phyloP scores from a whole-genome alignment of 1,140 invertebrate genomes.

The Rhopalosiphum maidis region DNA sequence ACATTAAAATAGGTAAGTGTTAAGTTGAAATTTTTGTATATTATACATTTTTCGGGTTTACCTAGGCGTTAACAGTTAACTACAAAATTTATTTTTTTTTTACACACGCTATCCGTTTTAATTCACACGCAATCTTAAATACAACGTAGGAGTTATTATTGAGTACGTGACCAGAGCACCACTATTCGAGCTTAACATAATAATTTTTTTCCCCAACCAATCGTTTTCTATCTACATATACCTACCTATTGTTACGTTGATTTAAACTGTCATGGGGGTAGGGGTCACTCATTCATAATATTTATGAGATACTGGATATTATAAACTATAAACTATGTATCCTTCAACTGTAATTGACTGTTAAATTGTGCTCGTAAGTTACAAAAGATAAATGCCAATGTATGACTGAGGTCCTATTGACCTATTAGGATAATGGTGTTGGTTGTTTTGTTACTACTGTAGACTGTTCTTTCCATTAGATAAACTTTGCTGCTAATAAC shows the following conservation, averaged over 20 bases:
- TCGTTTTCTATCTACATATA: not conserved
- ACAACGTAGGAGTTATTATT: not conserved
- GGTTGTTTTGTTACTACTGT: not conserved
- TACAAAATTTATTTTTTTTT: constrained; percentile 8
- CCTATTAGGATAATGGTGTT: constrained; percentile 14
- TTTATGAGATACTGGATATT: constrained; percentile 45
- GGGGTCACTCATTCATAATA: constrained; percentile 49
- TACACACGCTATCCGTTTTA: not conserved
- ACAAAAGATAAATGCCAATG: not conserved
- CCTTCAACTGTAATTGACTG: constrained; percentile 50
- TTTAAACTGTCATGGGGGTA: constrained; percentile 46
- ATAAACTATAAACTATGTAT: constrained; percentile 39
- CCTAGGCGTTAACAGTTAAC: not conserved
- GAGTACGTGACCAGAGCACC: not conserved
- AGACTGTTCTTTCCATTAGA: not conserved
- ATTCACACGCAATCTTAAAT: not conserved
- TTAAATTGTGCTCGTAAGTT: constrained; percentile 27
- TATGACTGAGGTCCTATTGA: not conserved
- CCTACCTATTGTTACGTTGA: constrained; percentile 38
- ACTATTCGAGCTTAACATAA: not conserved
- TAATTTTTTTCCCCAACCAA: not conserved
- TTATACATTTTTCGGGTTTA: not conserved
- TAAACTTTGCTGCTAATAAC: not conserved
- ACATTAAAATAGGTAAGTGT: constrained; percentile 18
- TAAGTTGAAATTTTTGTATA: not conserved